These are phyloP conservation scores for Corydoras maculifer DNA, from an alignment of 2,113 vertebrate species.

Conservation along the genomic window DNA sequence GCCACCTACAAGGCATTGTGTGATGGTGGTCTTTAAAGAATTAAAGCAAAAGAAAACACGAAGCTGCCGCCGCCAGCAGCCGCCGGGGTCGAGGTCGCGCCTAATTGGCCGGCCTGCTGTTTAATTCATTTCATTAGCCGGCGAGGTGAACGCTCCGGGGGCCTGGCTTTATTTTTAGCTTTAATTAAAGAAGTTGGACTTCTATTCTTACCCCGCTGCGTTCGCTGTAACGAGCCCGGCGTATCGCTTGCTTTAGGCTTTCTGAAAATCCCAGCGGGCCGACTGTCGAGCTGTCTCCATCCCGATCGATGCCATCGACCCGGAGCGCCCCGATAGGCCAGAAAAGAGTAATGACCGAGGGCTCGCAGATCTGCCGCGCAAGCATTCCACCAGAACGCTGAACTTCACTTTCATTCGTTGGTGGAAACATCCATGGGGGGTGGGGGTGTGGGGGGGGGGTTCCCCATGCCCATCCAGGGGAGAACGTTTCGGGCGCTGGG, in stretches of 20 bases:
- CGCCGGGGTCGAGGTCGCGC: background rate
- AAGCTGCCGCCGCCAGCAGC: too few relatives aligned
- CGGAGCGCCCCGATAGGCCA: constrained; percentile 27
- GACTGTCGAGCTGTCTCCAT: constrained; percentile 16
- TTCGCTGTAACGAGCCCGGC: constrained; percentile 25
- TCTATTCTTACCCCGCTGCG: constrained; percentile 11
- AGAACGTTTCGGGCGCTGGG: too few relatives aligned
- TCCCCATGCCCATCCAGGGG: too few relatives aligned
- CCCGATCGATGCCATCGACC: constrained; percentile 36
- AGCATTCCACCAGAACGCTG: constrained; percentile 9
- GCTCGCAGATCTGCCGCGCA: constrained; percentile 29
- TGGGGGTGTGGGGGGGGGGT: too few relatives aligned
- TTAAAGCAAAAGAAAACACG: too few relatives aligned
- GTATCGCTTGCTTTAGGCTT: constrained; percentile 35
- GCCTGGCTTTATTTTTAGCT: constrained; percentile 32
- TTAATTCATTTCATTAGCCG: constrained; percentile 39
- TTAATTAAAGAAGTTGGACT: constrained; percentile 32
- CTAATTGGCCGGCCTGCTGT: constrained; percentile 30
- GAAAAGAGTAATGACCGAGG: constrained; percentile 37
- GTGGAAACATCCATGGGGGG: too few relatives aligned
- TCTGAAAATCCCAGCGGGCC: constrained; percentile 28
- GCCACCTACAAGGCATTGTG: too few relatives aligned
- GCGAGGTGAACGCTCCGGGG: constrained; percentile 24
- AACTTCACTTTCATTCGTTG: too few relatives aligned
- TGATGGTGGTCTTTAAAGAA: too few relatives aligned